These are phyloP conservation scores for Bimastos eiseni DNA, from an alignment of 2,888 invertebrate species.

Conservation along the genomic window DNA sequence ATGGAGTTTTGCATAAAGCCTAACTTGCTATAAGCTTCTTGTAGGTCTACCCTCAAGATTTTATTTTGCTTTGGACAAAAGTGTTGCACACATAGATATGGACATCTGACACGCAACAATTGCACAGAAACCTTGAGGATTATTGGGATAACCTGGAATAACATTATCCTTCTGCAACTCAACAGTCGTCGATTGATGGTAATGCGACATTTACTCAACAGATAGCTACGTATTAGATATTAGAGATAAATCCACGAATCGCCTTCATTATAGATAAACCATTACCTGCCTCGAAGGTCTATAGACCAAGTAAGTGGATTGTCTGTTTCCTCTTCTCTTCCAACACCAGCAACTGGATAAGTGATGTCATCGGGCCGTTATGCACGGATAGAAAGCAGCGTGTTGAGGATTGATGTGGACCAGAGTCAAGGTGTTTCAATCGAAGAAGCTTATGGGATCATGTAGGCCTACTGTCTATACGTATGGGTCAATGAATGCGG, in stretches of 20 bases:
- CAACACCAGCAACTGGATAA: not conserved
- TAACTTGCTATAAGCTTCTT: not conserved
- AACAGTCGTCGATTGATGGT: not conserved
- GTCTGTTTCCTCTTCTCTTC: not conserved
- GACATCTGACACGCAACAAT: not conserved
- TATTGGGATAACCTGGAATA: not conserved
- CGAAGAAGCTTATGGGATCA: not conserved
- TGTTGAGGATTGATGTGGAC: not conserved
- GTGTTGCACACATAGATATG: not conserved
- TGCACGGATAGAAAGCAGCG: not conserved
- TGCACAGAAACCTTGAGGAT: not conserved
- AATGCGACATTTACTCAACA: not conserved
- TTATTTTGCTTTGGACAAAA: not conserved
- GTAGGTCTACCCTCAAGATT: too few species aligned
- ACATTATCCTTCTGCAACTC: too few species aligned
- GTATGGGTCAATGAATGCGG: too few species aligned
- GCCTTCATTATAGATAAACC: not conserved
- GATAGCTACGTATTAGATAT: not conserved
- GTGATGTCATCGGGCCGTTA: not conserved
- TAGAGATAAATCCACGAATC: not conserved
- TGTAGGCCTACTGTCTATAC: too few species aligned
- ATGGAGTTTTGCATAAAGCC: too few species aligned
- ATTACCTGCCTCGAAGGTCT: not conserved
- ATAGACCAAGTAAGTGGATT: not conserved
- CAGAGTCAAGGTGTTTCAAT: not conserved